These are phyloP conservation scores for Oreochromis grahami DNA, from an alignment of 2,797 vertebrate genomes.

Conservation along the genomic window DNA sequence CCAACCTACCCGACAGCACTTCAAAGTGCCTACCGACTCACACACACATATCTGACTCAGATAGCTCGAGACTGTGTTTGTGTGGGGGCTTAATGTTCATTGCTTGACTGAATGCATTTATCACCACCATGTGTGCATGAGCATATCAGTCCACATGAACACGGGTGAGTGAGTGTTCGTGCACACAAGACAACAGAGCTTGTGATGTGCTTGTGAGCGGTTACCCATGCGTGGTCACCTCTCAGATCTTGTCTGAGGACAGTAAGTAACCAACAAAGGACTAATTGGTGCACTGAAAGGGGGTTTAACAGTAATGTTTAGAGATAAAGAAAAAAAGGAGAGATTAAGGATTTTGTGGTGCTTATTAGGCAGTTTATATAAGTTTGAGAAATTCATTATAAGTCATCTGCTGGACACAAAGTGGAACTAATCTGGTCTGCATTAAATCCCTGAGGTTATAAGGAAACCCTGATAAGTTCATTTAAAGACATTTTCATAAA, in stretches of 20 bases:
- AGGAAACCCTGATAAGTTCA: neutral
- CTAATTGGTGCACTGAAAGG: neutral
- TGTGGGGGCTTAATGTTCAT: neutral
- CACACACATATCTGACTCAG: constrained; percentile 9
- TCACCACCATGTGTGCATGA: constrained; percentile 1
- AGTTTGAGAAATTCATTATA: neutral
- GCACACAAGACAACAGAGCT: neutral
- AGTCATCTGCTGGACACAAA: neutral
- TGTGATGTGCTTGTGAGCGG: constrained; percentile 9
- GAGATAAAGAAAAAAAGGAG: neutral
- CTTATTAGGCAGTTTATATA: neutral
- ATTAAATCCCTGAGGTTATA: neutral
- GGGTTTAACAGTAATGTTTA: neutral
- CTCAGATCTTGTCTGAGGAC: neutral
- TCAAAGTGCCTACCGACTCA: constrained; percentile 42
- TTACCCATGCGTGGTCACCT: constrained; percentile 11
- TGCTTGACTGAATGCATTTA: constrained; percentile 6
- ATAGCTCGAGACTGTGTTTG: neutral
- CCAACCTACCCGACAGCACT: constrained; percentile 45
- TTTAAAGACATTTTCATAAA: neutral
- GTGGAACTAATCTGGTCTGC: neutral
- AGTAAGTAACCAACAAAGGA: neutral
- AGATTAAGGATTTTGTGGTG: neutral
- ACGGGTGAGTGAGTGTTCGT: neutral
- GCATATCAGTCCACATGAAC: neutral